These are phyloP conservation scores for Germaria angustata DNA, from an alignment of 2,888 invertebrate species.

Conservation along the genomic window DNA sequence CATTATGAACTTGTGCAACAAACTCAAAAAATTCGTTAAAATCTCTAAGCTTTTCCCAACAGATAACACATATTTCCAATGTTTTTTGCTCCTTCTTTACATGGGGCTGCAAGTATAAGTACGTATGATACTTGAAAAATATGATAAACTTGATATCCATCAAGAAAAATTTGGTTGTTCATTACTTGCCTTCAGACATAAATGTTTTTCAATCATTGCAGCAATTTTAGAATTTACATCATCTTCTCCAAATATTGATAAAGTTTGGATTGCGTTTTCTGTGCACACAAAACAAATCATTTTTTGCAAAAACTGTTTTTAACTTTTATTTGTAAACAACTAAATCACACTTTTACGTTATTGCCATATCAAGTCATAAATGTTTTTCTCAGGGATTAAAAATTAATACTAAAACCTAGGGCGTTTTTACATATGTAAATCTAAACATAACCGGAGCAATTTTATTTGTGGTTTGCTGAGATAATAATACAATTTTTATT, in stretches of 20 bases:
- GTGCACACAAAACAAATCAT: slow-evolving; percentile 76
- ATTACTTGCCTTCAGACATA: slow-evolving; percentile 73
- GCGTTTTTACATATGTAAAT: too few species aligned
- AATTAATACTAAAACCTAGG: too few species aligned
- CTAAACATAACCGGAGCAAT: too few species aligned
- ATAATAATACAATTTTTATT: too few species aligned
- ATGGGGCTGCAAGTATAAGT: slow-evolving; percentile 70
- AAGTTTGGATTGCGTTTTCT: slow-evolving; percentile 73
- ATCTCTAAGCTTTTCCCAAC: slow-evolving; percentile 76
- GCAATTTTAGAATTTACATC: slow-evolving; percentile 72
- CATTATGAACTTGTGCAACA: slow-evolving; percentile 75
- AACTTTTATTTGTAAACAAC: slow-evolving; percentile 54
- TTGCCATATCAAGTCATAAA: slow-evolving; percentile 15
- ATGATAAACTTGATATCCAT: not conserved
- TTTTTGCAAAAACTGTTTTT: slow-evolving; percentile 25
- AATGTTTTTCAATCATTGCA: slow-evolving; percentile 75
- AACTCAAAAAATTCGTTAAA: slow-evolving; percentile 77
- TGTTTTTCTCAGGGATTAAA: not conserved
- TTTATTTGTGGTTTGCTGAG: too few species aligned
- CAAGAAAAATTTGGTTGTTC: not conserved
- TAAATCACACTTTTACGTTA: slow-evolving; percentile 15
- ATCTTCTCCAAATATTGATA: slow-evolving; percentile 74
- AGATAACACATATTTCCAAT: slow-evolving; percentile 75
- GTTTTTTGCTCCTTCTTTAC: slow-evolving; percentile 72
- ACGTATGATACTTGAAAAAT: too few species aligned